These are phyloP conservation scores for Pseudoatta argentina DNA, from an alignment of 1,140 invertebrate species.

Conservation along the genomic window DNA sequence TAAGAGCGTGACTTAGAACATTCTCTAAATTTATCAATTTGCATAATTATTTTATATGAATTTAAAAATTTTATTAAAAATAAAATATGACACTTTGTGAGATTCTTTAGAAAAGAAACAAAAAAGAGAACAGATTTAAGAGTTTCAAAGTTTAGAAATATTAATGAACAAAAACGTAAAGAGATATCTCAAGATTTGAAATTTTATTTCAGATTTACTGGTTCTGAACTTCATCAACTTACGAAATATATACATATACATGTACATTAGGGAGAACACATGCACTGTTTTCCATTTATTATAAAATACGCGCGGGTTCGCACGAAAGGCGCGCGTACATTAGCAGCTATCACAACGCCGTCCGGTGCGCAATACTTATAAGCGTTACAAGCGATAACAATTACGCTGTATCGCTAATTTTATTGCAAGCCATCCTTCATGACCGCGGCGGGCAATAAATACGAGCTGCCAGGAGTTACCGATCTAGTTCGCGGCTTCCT, in stretches of 20 bases:
- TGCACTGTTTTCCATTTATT: slow-evolving; percentile 4
- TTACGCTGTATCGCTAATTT: slow-evolving; percentile 83
- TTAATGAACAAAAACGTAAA: background rate
- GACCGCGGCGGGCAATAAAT: slow-evolving; percentile 70
- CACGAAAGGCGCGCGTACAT: slow-evolving; percentile 56
- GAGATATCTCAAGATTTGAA: background rate
- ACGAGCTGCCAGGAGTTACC: slow-evolving; percentile 64
- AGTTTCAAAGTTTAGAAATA: background rate
- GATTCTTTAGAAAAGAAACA: background rate
- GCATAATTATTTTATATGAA: too few species aligned
- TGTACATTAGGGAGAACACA: background rate
- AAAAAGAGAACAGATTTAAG: background rate
- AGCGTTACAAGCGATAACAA: slow-evolving; percentile 79
- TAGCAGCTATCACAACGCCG: slow-evolving; percentile 73
- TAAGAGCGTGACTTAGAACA: too few species aligned
- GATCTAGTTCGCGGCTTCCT: slow-evolving; percentile 72
- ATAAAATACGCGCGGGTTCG: slow-evolving; percentile 59
- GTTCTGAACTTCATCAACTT: background rate
- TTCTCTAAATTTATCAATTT: too few species aligned
- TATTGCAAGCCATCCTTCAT: slow-evolving; percentile 79
- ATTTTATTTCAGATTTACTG: background rate
- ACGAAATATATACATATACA: background rate
- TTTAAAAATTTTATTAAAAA: too few species aligned
- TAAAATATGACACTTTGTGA: too few species aligned
- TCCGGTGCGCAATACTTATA: slow-evolving; percentile 51